A percentile compares a stretch with the other conserved stretches of the same genome.
These are phyloP conservation scores for Brachyalestes nurse DNA, from an alignment of 2,797 vertebrate species.

Conservation along the genomic window DNA sequence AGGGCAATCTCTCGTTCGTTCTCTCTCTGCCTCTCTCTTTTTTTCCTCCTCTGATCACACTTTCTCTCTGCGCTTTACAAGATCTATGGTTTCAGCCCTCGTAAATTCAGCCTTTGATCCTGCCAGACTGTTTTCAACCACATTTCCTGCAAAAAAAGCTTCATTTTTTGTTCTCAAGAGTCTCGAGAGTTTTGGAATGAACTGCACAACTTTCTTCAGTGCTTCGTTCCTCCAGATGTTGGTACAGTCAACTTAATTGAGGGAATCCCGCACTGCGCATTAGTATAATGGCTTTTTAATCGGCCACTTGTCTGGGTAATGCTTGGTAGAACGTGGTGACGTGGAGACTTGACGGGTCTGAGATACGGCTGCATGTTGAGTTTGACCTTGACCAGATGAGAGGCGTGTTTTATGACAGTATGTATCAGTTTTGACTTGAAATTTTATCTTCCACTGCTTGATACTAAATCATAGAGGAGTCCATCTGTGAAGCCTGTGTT, in stretches of 20 bases:
- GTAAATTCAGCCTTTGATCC: conserved; percentile 18
- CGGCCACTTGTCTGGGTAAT: not conserved
- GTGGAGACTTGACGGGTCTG: not conserved
- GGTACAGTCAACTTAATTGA: not conserved
- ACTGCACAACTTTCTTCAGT: not conserved
- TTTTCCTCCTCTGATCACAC: conserved; percentile 25
- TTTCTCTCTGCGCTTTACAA: conserved; percentile 10
- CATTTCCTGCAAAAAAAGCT: not conserved
- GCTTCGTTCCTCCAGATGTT: not conserved
- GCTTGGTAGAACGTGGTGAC: not conserved
- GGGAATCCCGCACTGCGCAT: conserved; percentile 2
- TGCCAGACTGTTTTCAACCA: conserved; percentile 3
- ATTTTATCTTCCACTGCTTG: conserved; percentile 39
- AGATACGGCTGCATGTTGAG: not conserved
- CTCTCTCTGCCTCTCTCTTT: not conserved
- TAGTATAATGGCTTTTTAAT: conserved; percentile 18
- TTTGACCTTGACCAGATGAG: conserved; percentile 24
- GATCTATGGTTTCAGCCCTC: conserved; percentile 6
- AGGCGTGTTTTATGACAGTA: conserved; percentile 31
- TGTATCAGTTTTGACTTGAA: conserved; percentile 47
- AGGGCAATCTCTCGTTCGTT: conserved; percentile 8
- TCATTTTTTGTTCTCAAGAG: not conserved
- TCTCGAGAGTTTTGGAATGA: not conserved
- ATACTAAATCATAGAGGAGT: conserved; percentile 33
- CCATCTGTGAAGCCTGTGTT: conserved; percentile 50